Evolutionary conservation across 2,113 vertebrate genomes (phyloP).

Genomic region (Actenoides hombroni): DNA sequence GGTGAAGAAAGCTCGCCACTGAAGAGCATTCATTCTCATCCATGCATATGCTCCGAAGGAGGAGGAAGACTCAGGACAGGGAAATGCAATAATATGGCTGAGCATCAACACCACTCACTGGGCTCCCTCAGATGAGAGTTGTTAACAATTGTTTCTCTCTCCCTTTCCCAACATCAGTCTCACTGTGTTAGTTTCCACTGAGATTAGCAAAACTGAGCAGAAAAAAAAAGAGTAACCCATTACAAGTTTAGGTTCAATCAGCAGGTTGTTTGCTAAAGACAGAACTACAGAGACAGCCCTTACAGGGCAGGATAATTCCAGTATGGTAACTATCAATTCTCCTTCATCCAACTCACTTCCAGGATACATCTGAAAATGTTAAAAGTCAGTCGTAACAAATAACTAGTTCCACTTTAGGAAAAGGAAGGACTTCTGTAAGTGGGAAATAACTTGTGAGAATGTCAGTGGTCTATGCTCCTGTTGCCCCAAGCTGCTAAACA

Average conservation of each 20-base stretch:
- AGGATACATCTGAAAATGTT: background rate
- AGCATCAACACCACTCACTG: background rate
- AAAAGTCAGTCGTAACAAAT: background rate
- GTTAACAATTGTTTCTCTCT: background rate
- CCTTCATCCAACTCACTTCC: slow-evolving; percentile 36
- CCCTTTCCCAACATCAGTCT: background rate
- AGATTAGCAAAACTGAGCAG: background rate
- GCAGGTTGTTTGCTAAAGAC: background rate
- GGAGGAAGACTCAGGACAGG: background rate
- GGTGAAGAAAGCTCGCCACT: background rate
- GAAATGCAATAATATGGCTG: background rate
- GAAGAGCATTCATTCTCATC: background rate
- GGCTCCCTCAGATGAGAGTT: background rate
- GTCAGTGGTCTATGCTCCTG: background rate
- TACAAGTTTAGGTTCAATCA: background rate
- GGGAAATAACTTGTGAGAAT: background rate
- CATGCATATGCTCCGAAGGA: background rate
- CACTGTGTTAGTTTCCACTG: background rate
- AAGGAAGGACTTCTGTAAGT: slow-evolving; percentile 21
- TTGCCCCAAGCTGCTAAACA: background rate
- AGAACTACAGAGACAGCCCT: background rate
- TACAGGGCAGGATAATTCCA: background rate
- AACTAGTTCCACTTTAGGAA: background rate
- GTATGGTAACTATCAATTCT: background rate
- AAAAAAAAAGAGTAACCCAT: background rate